A percentile compares a stretch with the other conserved stretches of the same genome.
Evolutionary conservation across 2,888 invertebrate genomes (phyloP).

Genomic region (Drosophila cognata): DNA sequence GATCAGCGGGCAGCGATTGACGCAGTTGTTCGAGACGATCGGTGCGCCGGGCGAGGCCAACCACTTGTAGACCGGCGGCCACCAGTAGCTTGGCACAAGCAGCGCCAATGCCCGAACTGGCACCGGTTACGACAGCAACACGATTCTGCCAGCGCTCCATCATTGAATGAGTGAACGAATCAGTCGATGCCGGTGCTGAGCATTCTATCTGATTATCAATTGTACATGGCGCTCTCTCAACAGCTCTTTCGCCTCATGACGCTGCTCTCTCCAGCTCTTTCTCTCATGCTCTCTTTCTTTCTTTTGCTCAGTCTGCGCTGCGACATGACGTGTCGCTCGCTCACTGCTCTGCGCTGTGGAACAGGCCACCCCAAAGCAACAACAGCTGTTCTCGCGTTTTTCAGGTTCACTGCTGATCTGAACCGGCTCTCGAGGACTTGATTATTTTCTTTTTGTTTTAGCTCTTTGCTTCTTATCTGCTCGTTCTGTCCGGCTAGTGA

Average conservation of each 20-base stretch:
- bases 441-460: conserved; percentile 22
- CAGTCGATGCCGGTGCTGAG: background rate
- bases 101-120: conserved; percentile 88
- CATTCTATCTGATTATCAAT: conserved; percentile 32
- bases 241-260: background rate
- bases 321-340: conserved; percentile 50
- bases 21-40: conserved; percentile 73
- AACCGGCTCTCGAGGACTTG: conserved; percentile 17
- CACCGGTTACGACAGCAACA: conserved; percentile 88
- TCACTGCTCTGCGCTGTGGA: conserved; percentile 44
- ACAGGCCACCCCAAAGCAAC: conserved; percentile 46
- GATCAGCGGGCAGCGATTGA: conserved; percentile 59
- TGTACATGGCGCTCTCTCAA: background rate
- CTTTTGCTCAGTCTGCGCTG: background rate
- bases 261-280: background rate
- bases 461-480: conserved; percentile 38
- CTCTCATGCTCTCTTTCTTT: background rate
- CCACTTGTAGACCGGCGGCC: conserved; percentile 86
- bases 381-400: conserved; percentile 26
- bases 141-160: conserved; percentile 85
- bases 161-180: conserved; percentile 4
- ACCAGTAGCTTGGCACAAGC: conserved; percentile 85
- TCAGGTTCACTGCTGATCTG: conserved; percentile 20
- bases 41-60: conserved; percentile 85
- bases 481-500: conserved; percentile 19